Conservation (phyloP, 1,140 invertebrate genomes). For the Babylonia areolata region DNA sequence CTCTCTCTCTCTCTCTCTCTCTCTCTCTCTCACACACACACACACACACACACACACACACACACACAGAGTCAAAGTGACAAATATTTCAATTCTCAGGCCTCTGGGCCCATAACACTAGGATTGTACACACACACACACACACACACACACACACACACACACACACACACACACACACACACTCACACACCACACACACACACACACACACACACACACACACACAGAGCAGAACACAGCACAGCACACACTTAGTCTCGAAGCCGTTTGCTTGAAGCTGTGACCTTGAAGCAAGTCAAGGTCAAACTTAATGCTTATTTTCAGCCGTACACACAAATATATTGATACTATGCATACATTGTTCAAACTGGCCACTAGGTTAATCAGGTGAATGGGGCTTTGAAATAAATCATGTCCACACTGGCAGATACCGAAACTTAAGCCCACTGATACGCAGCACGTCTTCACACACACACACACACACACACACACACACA, state of each 20-base stretch:
- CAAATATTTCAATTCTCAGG: too few relatives aligned
- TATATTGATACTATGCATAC: too few relatives aligned
- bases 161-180: slow-evolving; percentile 11
- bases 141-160: slow-evolving; percentile 19
- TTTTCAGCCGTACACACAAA: too few relatives aligned
- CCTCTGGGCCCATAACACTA: not conserved
- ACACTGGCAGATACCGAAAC: too few relatives aligned
- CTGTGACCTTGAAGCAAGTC: too few relatives aligned
- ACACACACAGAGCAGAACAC: not conserved
- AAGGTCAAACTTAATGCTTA: too few relatives aligned
- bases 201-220: slow-evolving; percentile 16
- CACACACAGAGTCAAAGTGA: not conserved
- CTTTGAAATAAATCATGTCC: too few relatives aligned
- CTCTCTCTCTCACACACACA: not conserved
- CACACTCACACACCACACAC: slow-evolving; percentile 18
- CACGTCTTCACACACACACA: not conserved
- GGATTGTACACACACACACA: not conserved
- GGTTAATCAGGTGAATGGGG: too few relatives aligned
- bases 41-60: slow-evolving; percentile 9
- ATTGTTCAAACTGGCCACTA: too few relatives aligned
- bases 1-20: not conserved
- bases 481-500: not conserved
- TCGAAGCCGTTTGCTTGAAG: too few relatives aligned
- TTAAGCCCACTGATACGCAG: too few relatives aligned
- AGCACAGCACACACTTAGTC: not conserved